Evolutionary conservation across 2,113 vertebrate genomes (phyloP).

Genomic region (Neoarius graeffei): DNA sequence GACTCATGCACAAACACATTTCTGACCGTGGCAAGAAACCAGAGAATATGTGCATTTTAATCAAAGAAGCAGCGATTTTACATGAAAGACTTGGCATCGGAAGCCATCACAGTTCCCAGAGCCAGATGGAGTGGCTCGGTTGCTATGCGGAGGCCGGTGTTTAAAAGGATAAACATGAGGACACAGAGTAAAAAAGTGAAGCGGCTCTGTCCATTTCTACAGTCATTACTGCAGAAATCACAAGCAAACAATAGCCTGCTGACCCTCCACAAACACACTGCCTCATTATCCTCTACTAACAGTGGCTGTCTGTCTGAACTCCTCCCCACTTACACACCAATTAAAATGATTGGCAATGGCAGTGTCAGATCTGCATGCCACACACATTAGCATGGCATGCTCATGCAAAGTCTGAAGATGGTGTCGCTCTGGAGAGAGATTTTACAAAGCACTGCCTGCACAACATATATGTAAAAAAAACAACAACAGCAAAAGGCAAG

Average conservation of each 20-base stretch:
- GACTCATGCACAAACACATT: not conserved
- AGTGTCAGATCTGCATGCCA: conserved; percentile 30
- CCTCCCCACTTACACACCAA: conserved; percentile 50
- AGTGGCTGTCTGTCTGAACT: conserved; percentile 25
- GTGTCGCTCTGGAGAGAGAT: conserved; percentile 21
- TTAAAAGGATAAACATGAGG: conserved; percentile 22
- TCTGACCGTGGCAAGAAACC: conserved; percentile 22
- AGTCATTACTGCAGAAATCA: conserved; percentile 43
- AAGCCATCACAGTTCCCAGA: not conserved
- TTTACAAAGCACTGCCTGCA: conserved; percentile 23
- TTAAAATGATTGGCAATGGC: conserved; percentile 64
- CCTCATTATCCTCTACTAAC: conserved; percentile 58
- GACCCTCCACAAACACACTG: conserved; percentile 42
- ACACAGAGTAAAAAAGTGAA: conserved; percentile 4
- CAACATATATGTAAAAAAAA: conserved; percentile 8
- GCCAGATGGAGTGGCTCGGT: not conserved
- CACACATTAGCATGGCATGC: conserved; percentile 39
- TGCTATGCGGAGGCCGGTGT: conserved; percentile 36
- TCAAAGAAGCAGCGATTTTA: conserved; percentile 29
- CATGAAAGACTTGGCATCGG: conserved; percentile 4
- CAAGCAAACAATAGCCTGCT: conserved; percentile 47
- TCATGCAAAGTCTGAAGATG: conserved; percentile 34
- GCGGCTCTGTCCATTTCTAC: conserved; percentile 23
- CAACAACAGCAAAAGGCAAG: not conserved
- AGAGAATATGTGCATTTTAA: not conserved